Conservation (phyloP, 2,888 invertebrate species). For the Achlya flavicornis region DNA sequence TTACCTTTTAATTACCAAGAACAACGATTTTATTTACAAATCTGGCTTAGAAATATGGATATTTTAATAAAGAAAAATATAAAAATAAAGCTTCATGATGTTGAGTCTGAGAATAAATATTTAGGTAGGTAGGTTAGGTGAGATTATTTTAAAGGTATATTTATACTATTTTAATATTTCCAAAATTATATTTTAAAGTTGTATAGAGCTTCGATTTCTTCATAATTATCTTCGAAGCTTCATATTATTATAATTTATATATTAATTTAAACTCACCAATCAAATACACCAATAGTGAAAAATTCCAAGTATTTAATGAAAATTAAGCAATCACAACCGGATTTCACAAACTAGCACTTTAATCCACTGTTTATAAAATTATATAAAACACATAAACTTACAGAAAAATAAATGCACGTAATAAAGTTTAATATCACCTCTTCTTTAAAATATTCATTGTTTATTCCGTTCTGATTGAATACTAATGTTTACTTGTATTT, state of each 20-base stretch:
- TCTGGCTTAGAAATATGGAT: constrained; percentile 2
- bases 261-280: constrained; percentile 32
- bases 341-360: constrained; percentile 15
- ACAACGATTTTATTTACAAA: neutral
- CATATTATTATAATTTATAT: neutral
- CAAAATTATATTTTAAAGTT: too few species aligned
- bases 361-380: constrained; percentile 36
- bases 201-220: too few species aligned
- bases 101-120: constrained; percentile 1
- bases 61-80: neutral
- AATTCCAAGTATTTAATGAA: constrained; percentile 28
- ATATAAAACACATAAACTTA: constrained; percentile 23
- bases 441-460: constrained; percentile 60
- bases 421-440: constrained; percentile 56
- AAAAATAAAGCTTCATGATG: too few species aligned
- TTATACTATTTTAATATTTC: too few species aligned
- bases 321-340: constrained; percentile 29
- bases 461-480: constrained; percentile 44
- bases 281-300: constrained; percentile 28
- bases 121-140: too few species aligned
- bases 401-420: constrained; percentile 35
- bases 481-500: constrained; percentile 59
- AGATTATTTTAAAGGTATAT: too few species aligned
- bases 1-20: constrained; percentile 5
- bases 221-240: too few species aligned